Evolutionary conservation across 2,797 vertebrate genomes (phyloP).

Genomic region (Monodelphis domestica): DNA sequence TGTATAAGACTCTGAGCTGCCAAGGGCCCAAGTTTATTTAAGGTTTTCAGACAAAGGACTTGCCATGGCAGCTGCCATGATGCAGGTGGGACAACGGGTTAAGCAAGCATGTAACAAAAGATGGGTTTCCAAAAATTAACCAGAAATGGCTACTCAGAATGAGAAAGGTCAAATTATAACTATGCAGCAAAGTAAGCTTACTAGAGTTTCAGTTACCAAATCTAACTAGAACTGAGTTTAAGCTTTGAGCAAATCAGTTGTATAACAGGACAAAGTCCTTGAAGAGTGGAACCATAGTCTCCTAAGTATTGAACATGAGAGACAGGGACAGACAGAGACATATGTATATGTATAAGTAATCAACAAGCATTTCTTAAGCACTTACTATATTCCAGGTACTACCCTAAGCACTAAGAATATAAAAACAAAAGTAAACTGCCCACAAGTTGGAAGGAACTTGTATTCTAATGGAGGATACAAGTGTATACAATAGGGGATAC

Average conservation of each 20-base stretch:
- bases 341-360: no score
- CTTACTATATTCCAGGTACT: neutral
- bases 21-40: no score
- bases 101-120: neutral
- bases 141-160: neutral
- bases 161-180: no score
- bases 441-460: neutral
- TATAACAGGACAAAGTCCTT: neutral
- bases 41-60: no score
- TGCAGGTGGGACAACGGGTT: no score
- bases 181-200: neutral
- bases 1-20: neutral
- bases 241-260: neutral
- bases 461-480: neutral
- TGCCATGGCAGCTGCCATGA: no score
- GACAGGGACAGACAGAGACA: no score
- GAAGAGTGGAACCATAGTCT: neutral
- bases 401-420: no score
- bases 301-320: neutral
- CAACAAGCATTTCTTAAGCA: neutral
- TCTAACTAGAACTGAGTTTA: neutral
- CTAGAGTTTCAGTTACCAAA: neutral
- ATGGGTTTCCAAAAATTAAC: neutral
- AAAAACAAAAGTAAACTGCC: neutral
- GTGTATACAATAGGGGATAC: no score